A percentile compares a stretch with the other conserved stretches of the same genome.
Evolutionary conservation across 2,888 invertebrate species (phyloP).

Genomic region (Stegophylla sp.): DNA sequence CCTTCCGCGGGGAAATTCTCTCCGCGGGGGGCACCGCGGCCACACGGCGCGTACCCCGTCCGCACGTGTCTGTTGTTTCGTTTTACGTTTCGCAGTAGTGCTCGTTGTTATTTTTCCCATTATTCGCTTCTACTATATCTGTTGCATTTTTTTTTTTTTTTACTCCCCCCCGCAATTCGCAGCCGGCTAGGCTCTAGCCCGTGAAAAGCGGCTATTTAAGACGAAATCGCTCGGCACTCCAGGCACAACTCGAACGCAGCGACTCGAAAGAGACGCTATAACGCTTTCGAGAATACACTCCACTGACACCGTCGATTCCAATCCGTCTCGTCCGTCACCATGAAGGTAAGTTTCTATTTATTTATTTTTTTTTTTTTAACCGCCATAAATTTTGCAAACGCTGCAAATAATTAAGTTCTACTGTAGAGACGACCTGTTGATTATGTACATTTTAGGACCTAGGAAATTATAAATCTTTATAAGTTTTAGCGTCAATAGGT

Average conservation of each 20-base stretch:
- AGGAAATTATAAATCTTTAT: no score
- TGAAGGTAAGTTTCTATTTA: conserved; percentile 31
- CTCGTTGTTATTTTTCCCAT: conserved; percentile 7
- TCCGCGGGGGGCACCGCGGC: conserved; percentile 9
- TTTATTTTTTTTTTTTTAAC: no score
- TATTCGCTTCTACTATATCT: not conserved
- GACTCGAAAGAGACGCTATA: not conserved
- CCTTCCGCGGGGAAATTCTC: conserved; percentile 14
- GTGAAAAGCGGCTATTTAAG: conserved; percentile 24
- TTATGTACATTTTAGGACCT: no score
- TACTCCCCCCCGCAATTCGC: not conserved
- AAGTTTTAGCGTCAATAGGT: no score
- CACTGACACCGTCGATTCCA: no score
- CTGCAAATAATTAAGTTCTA: no score
- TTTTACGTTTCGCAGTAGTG: not conserved
- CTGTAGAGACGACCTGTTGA: no score
- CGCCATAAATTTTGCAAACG: no score
- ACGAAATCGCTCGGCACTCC: not conserved
- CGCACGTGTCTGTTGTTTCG: not conserved
- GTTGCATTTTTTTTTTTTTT: no score
- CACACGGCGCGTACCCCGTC: not conserved
- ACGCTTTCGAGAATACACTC: not conserved
- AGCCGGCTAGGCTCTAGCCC: no score
- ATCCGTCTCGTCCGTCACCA: not conserved
- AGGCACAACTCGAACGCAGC: not conserved